Evolutionary conservation across 2,113 vertebrate genomes (phyloP).

Genomic region (Trematomus loennbergii): DNA sequence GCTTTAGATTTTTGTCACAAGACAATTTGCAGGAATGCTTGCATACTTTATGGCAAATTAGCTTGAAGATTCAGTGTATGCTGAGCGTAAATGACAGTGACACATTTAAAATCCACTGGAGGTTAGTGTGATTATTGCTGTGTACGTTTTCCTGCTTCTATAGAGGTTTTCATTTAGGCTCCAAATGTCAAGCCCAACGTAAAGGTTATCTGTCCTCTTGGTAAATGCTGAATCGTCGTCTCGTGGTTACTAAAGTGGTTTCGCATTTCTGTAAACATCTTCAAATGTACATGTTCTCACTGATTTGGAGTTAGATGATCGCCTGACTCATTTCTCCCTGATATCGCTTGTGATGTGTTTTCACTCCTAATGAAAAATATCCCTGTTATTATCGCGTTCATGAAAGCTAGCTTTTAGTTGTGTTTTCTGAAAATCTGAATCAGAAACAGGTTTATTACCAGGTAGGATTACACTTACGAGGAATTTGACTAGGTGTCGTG

Average conservation of each 20-base stretch:
- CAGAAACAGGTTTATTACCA: too few species aligned
- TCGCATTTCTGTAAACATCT: neutral
- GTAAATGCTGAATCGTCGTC: constrained; percentile 12
- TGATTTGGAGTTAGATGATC: neutral
- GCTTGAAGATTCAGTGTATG: neutral
- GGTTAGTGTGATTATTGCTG: neutral
- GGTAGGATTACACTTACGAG: too few species aligned
- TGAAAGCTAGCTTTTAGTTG: too few species aligned
- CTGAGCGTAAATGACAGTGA: constrained; percentile 4
- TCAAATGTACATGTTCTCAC: neutral
- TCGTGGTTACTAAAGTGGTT: constrained; percentile 6
- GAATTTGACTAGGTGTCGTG: too few species aligned
- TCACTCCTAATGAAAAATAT: neutral
- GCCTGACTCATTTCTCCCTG: neutral
- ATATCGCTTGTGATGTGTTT: constrained; percentile 1
- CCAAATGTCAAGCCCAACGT: constrained; percentile 10
- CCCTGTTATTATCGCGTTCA: neutral
- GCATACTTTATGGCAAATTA: neutral
- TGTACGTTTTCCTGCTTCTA: neutral
- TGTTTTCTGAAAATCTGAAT: too few species aligned
- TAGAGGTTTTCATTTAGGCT: constrained; percentile 1
- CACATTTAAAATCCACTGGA: neutral
- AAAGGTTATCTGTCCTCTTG: constrained; percentile 9
- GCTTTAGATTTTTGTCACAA: neutral
- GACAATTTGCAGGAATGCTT: neutral